Conservation (phyloP, 2,888 invertebrate genomes). For the Tuta absoluta region DNA sequence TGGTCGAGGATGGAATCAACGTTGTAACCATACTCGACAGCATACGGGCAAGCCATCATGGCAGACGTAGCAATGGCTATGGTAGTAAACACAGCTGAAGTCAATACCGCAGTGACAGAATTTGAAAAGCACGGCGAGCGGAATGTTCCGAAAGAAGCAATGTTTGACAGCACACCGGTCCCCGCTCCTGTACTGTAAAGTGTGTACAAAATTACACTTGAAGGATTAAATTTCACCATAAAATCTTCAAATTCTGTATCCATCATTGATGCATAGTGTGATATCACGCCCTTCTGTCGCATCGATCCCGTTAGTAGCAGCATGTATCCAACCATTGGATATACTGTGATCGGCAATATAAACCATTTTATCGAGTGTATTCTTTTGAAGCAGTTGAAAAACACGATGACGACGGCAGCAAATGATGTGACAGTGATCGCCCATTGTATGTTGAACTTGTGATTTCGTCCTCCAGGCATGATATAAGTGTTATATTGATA, state of each 20-base stretch:
- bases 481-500: slow-evolving; percentile 62
- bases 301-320: slow-evolving; percentile 60
- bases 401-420: slow-evolving; percentile 46
- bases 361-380: slow-evolving; percentile 49
- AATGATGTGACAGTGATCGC: slow-evolving; percentile 59
- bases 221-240: background rate
- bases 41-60: slow-evolving; percentile 65
- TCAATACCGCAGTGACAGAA: slow-evolving; percentile 51
- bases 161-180: slow-evolving; percentile 55
- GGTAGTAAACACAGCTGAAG: slow-evolving; percentile 43
- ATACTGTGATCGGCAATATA: slow-evolving; percentile 43
- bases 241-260: slow-evolving; percentile 42
- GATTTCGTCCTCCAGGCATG: slow-evolving; percentile 38
- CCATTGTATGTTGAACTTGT: slow-evolving; percentile 54
- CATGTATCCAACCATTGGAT: slow-evolving; percentile 50
- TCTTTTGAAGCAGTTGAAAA: slow-evolving; percentile 56
- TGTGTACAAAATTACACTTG: slow-evolving; percentile 35
- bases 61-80: slow-evolving; percentile 49
- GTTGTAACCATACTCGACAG: slow-evolving; percentile 46
- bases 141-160: slow-evolving; percentile 55
- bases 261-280: slow-evolving; percentile 53
- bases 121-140: slow-evolving; percentile 64
- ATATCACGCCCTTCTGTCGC: slow-evolving; percentile 65
- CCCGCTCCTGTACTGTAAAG: slow-evolving; percentile 55
- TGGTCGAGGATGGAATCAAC: slow-evolving; percentile 42